Conservation (phyloP, 2,888 invertebrate genomes). For the Ichneumoninae sp. region DNA sequence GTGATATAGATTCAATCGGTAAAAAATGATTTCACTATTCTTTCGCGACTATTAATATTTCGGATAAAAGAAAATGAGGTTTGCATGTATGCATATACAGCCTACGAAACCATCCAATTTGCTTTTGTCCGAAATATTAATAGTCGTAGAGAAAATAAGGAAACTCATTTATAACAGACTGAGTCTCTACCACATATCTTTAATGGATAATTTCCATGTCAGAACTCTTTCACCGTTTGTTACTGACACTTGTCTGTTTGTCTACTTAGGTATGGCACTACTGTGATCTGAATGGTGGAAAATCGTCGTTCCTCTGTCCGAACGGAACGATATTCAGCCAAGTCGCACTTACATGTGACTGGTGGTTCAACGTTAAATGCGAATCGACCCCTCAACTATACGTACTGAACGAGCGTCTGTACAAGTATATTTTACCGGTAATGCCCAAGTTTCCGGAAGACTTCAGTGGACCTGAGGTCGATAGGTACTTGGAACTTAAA, state of each 20-base stretch:
- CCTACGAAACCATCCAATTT: neutral
- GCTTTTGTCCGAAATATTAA: too few relatives aligned
- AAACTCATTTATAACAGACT: neutral
- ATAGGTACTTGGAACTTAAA: conserved; percentile 93
- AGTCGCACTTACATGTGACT: conserved; percentile 94
- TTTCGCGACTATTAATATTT: too few relatives aligned
- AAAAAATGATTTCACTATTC: too few relatives aligned
- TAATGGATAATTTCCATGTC: neutral
- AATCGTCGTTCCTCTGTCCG: conserved; percentile 95
- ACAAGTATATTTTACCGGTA: conserved; percentile 94
- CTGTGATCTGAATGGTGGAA: conserved; percentile 95
- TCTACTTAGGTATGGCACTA: conserved; percentile 93
- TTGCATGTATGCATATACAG: too few relatives aligned
- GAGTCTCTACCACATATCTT: neutral
- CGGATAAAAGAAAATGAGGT: too few relatives aligned
- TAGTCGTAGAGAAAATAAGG: too few relatives aligned
- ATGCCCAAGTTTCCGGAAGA: conserved; percentile 96
- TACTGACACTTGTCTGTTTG: conserved; percentile 49
- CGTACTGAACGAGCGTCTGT: conserved; percentile 94
- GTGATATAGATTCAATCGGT: too few relatives aligned
- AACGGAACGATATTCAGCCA: conserved; percentile 97
- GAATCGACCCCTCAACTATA: conserved; percentile 93
- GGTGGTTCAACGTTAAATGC: conserved; percentile 97
- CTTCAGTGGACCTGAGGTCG: conserved; percentile 94
- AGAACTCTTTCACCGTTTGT: conserved; percentile 13